A percentile compares a stretch with the other conserved stretches of the same genome.
Evolutionary conservation across 2,888 invertebrate species (phyloP).

Genomic region (Pachymerium ferrugineum): DNA sequence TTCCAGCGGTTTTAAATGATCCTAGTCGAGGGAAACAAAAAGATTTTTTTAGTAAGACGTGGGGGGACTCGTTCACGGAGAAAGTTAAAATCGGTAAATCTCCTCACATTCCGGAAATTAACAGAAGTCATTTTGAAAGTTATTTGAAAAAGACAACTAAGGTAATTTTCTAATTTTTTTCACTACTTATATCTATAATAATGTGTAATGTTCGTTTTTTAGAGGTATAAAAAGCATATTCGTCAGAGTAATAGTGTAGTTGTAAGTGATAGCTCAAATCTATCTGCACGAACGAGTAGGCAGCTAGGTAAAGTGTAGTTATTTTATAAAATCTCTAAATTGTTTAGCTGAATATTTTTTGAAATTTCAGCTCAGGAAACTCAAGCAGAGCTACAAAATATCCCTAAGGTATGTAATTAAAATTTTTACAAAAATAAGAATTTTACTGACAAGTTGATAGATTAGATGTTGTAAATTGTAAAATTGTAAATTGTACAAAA

Average conservation of each 20-base stretch:
- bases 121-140: conserved; percentile 73
- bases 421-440: background rate
- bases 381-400: conserved; percentile 57
- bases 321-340: background rate
- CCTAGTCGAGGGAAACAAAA: conserved; percentile 75
- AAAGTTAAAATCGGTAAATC: conserved; percentile 66
- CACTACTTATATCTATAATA: background rate
- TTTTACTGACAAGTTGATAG: background rate
- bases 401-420: conserved; percentile 57
- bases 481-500: background rate
- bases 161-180: conserved; percentile 39
- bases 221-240: conserved; percentile 53
- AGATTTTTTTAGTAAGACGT: conserved; percentile 92
- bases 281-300: conserved; percentile 50
- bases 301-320: conserved; percentile 45
- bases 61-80: conserved; percentile 93
- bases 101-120: conserved; percentile 75
- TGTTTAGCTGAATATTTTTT: background rate
- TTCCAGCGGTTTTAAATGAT: conserved; percentile 93
- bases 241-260: conserved; percentile 48
- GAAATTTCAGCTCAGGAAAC: conserved; percentile 46
- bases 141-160: conserved; percentile 67
- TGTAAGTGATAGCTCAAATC: conserved; percentile 47
- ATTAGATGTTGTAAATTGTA: background rate
- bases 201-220: conserved; percentile 40